Evolutionary conservation across 2,113 vertebrate genomes (phyloP).

Genomic region (Boleophthalmus pectinirostris): DNA sequence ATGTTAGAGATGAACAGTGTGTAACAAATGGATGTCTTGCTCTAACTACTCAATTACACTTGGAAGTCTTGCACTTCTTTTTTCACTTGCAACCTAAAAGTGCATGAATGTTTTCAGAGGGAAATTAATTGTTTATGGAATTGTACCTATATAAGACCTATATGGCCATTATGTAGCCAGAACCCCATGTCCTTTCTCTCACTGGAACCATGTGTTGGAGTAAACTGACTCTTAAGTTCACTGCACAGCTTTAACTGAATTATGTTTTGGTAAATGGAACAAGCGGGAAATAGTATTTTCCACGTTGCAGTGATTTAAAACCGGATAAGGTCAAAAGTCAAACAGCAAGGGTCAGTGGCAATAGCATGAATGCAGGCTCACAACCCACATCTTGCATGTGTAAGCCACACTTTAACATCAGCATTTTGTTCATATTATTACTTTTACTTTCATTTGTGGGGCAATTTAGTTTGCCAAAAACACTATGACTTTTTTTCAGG

Average conservation of each 20-base stretch:
- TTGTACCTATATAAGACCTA: background rate
- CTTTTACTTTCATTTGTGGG: background rate
- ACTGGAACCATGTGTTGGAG: conserved; percentile 17
- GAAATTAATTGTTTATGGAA: background rate
- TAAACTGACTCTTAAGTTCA: background rate
- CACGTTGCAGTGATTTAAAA: conserved; percentile 18
- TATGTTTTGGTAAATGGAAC: conserved; percentile 4
- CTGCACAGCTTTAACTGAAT: conserved; percentile 24
- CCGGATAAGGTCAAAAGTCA: conserved; percentile 43
- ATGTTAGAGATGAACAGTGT: conserved; percentile 19
- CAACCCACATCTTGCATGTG: background rate
- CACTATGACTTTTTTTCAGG: background rate
- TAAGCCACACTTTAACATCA: background rate
- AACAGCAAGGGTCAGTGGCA: background rate
- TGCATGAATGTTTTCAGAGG: background rate
- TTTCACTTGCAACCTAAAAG: conserved; percentile 7
- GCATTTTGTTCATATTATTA: background rate
- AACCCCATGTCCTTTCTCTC: background rate
- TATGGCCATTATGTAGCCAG: background rate
- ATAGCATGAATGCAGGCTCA: background rate
- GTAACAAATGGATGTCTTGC: conserved; percentile 25
- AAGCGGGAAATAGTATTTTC: background rate
- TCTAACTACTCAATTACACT: conserved; percentile 13
- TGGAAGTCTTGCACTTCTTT: background rate
- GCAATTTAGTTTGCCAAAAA: background rate